Evolutionary conservation across 2,797 vertebrate genomes (phyloP), one percentile per base, ranked within the genome.

Genomic region (Ctenochaetus hawaiiensis): DNA sequence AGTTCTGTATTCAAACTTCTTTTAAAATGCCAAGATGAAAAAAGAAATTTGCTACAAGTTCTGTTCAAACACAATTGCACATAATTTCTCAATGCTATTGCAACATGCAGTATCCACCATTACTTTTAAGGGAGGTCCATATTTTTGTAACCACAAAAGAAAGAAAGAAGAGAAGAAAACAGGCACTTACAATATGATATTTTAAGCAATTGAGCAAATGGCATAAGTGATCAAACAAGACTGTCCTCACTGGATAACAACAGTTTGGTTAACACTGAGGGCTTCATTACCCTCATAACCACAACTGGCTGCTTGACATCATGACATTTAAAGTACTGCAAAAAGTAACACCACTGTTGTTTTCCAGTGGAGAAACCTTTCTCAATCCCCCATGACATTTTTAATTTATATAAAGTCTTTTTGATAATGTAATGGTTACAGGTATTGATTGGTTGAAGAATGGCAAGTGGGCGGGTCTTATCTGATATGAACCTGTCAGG

Each of bases 401-500:
- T 30, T 4, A 30, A 30, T 30, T 30, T 30, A 30, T 30, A 30
- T 30, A 30, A 30, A 4, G 30, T 30, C 30, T 30, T 30, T 30
- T 11, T 41, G 8, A 41, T 8, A 12, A 17, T 41, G 30, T 26
- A 17, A 43, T 5, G 18, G 34, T 51, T 67, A 14, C 34, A 51
- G n/a, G 8, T 52, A 53, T 54, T 67, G 48, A 57, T 65, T 75
- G 51, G 26, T 37, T 22, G 3, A 30, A 4, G 2, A 30, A 56
- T 63, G 48, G 23, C 9, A 64, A 71, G 41, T 3, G 41, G 59
- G 20, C 11, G 8, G 26, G 57, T 59, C 62, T 57, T 65, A 44
- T 30, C 34, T 34, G 60, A 64, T 56, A 61, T 60, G 54, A 59
- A 43, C 71, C 16, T 65, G 53, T 58, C 34, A 37, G 14, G 39